Evolutionary conservation across 1,140 invertebrate genomes (phyloP), one percentile per base, ranked within the genome.

Genomic region (Venustaconcha ellipsiformis): DNA sequence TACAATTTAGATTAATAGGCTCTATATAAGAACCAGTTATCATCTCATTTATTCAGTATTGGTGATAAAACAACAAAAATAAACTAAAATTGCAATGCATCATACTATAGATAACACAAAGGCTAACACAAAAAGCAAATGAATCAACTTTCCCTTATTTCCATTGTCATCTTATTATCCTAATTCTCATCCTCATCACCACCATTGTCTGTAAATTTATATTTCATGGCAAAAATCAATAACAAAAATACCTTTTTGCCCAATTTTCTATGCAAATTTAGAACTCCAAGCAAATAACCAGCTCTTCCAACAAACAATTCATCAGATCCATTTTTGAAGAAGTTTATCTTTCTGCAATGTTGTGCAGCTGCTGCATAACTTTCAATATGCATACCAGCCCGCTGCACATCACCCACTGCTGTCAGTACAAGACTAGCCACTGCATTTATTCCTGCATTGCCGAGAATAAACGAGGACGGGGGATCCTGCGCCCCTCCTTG

Each of bases 271-370:
- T 83, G 71, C 2, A 96, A 86, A 93, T 94, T 94, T 37, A 95
- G 83, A 23, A 93, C 92, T n/a, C 94, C 95, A 82, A 92, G 93
- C 2, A 96, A 84, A 83, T 94, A 96, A 1, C 95, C 95, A 59
- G 95, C 93, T 76, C 95, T 91, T 0, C 95, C 95, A 11, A 96
- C 94, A 82, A 96, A 93, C 23, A 96, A 90, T 86, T 96, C 95
- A 90, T 96, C 95, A 55, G 94, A 94, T 37, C 95, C 95, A 89
- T 92, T 92, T 80, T 91, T 91, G 48, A 94, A 89, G 84, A 94
- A 94, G 71, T 93, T 91, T 0, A 92, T 88, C 74, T 93, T 92
- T 76, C 85, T 84, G 77, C 89, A 88, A 59, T 82, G 68, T n/a
- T 84, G 77, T 13, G 87, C 87, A 18, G 88, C 73, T 8, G 74